Evolutionary conservation across 2,888 invertebrate species (phyloP).

Genomic region (Quadroppia sp.): DNA sequence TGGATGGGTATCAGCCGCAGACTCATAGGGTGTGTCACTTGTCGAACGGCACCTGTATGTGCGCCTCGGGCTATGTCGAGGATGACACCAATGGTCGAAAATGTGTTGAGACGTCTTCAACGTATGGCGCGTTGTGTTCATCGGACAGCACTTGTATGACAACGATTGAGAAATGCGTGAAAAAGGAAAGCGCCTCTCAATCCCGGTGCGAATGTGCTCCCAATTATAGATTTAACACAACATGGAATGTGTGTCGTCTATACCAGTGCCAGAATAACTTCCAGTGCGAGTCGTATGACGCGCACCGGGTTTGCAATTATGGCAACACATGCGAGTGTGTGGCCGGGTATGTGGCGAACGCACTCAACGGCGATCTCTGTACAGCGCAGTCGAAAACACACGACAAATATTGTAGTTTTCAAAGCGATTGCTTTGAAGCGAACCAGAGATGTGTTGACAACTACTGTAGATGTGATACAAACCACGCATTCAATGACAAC

Average conservation of each 20-base stretch:
- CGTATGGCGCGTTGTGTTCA: background rate
- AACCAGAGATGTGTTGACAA: background rate
- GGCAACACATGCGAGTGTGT: background rate
- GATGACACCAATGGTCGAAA: background rate
- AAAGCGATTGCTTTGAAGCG: background rate
- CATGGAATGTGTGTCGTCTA: background rate
- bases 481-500: background rate
- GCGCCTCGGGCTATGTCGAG: background rate
- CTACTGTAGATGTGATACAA: background rate
- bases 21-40: too few relatives aligned
- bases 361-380: background rate
- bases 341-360: background rate
- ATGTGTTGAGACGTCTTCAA: background rate
- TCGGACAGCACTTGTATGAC: background rate
- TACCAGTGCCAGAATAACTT: background rate
- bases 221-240: background rate
- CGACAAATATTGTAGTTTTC: background rate
- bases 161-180: background rate
- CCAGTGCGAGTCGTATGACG: background rate
- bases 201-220: background rate
- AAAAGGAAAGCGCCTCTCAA: too few relatives aligned
- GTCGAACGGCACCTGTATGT: background rate
- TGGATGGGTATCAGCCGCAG: too few relatives aligned
- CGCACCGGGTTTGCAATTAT: background rate
- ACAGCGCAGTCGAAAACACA: background rate